Conservation (phyloP, 2,113 vertebrate genomes). For the zebrafish (Danio rerio) region GRCz12tu NC_133177.1:12617501-12618000, state of each 20-base stretch:
- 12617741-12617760: not conserved
- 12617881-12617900: no score
- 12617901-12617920: no score
- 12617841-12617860: no score
- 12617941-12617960: no score
- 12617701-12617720: not conserved
- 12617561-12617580: not conserved
- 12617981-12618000: no score
- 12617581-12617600: not conserved
- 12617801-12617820: no score
- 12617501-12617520: slow-evolving; percentile 43
- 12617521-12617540: not conserved
- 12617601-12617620: not conserved
- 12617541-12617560: not conserved
- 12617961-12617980: no score
- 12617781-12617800: no score
- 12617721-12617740: not conserved
- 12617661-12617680: not conserved
- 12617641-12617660: not conserved
- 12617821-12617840: no score
- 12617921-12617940: no score
- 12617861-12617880: no score
- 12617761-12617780: no score
- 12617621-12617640: not conserved
- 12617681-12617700: not conserved